phyloP scores from a whole-genome alignment of 2,113 vertebrate genomes.

The Gallinago media region DNA sequence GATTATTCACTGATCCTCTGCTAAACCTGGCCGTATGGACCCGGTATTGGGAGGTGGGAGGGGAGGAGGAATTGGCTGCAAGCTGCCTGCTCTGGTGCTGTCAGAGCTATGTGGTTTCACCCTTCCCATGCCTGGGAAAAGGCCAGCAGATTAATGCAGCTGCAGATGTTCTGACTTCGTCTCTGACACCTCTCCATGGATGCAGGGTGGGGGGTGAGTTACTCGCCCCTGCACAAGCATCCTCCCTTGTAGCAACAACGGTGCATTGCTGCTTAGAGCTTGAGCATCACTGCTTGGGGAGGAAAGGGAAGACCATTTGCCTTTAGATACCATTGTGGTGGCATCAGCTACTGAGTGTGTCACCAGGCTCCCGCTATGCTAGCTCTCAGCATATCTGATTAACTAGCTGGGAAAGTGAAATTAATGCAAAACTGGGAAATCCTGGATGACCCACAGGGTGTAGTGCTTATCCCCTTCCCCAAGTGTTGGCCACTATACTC shows the following conservation, averaged over 20 bases:
- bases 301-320: not conserved
- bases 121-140: not conserved
- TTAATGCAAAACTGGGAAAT: not conserved
- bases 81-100: not conserved
- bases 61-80: not conserved
- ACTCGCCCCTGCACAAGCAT: not conserved
- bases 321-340: not conserved
- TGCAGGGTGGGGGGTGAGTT: not conserved
- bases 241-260: not conserved
- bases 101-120: not conserved
- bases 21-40: not conserved
- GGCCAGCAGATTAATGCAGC: not conserved
- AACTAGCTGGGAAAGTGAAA: not conserved
- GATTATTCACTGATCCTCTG: not conserved
- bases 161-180: fast-evolving
- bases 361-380: not conserved
- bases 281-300: fast-evolving
- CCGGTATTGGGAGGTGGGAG: not conserved
- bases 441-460: not conserved
- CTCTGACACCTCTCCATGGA: not conserved
- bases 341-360: not conserved
- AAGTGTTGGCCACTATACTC: not conserved
- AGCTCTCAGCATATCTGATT: not conserved
- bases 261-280: not conserved
- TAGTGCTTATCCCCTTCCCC: not conserved